These are phyloP conservation scores for Vidua macroura DNA, from an alignment of 2,113 vertebrate genomes.

Conservation along the genomic window DNA sequence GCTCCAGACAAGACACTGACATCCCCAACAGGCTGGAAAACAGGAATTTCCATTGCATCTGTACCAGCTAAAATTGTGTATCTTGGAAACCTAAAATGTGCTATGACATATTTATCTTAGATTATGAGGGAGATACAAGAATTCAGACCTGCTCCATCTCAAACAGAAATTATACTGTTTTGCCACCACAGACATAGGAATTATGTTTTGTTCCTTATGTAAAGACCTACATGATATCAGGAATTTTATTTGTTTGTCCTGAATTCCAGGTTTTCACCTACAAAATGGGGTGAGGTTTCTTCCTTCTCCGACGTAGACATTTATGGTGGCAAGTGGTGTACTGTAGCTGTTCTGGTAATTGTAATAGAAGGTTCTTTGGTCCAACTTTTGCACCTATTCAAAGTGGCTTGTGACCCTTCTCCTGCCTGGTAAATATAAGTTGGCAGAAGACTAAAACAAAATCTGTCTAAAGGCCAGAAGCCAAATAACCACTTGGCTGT, in stretches of 20 bases:
- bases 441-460: background rate
- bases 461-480: background rate
- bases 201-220: accelerated
- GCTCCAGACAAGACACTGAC: background rate
- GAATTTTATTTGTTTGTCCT: background rate
- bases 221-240: background rate
- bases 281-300: background rate
- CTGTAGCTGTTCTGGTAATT: background rate
- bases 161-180: background rate
- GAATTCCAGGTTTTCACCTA: background rate
- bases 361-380: background rate
- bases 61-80: background rate
- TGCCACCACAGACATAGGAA: background rate
- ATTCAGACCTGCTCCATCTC: background rate
- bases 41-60: background rate
- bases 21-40: background rate
- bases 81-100: background rate
- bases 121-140: background rate
- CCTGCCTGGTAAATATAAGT: background rate
- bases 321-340: background rate
- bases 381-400: constrained; percentile 15
- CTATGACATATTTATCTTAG: background rate
- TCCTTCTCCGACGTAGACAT: background rate
- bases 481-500: background rate
- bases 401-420: background rate